Evolutionary conservation across 2,888 invertebrate species (phyloP), one percentile per base, ranked within the genome.

Genomic region (Epistrophe eligans): DNA sequence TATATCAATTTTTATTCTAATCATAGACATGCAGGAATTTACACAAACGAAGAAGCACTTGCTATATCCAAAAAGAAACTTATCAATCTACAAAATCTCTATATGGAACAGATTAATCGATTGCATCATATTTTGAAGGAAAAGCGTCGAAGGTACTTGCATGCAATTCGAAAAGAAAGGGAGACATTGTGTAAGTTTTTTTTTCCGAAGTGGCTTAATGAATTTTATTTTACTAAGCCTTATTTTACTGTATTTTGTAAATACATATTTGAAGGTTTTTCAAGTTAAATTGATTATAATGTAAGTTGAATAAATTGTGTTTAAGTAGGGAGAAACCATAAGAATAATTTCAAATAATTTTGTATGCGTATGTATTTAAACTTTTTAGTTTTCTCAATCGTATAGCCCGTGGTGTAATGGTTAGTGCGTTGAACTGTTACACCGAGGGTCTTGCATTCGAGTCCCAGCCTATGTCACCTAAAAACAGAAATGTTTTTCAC

Each of bases 11-110:
- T 73, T n/a, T 60, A 50, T 19, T 17, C 58, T 15, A 90, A 19
- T 93, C 93, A 64, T 93, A 98, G 98, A 93, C 96, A 97, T 91
- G 97, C 98, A 0, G 97, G 97, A 13, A 96, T 98, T 0, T 98
- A 95, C 91, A 98, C 98, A 0, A 96, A 97, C 0, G 97, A 98
- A 90, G 98, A 98, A 92, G 97, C 97, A 0, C 95, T 97, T 6
- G 94, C 95, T 38, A 95, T 97, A 43, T 95, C 97, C 0, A 94
- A 96, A 89, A 95, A 95, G 74, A 96, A 97, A 89, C 93, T 98
- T 58, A 94, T 95, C 15, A 94, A 96, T 58, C 93, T 98, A 1
- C 98, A 98, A 91, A 94, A 95, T 0, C 94, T 98, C 1, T 99
- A 98, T 91, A 94, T 97, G 38, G 95, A 96, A 52, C 98, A 98